Base-by-base conservation (phyloP, 2,888 invertebrate species). In the Metallyticus violacea region DNA sequence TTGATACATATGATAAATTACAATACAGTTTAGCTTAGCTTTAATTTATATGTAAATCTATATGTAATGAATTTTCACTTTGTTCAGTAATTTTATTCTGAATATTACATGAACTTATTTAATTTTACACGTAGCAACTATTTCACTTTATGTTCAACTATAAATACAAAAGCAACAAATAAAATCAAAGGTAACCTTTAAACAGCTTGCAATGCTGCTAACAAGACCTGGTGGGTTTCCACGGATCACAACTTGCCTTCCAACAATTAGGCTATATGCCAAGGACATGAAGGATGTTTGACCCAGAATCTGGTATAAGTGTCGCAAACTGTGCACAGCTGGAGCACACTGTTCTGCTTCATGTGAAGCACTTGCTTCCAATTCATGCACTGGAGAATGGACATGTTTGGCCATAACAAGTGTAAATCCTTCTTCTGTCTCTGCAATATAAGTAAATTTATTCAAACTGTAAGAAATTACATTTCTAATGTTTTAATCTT, bases 361-460 rank as follows among this genome's bases (percentile, higher is more conserved):
- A 25, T 93, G 90, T 86, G 93, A 90, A 78, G 89, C 89, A 77
- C 89, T 26, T 90, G 90, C 87, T 81, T 89, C 88, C 77, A 88
- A 26, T 25, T 87, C 87, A 5, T 80, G 80, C 22, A 85, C 81
- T 28, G 87, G 81, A 22, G 78, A 80, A 77, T 86, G 79, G 6
- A 79, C 86, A 26, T 82, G 62, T 62, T 79, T 62, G 26, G 87
- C 81, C 27, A 83, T 85, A 3, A 91, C 90, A 82, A 91, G 89
- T 27, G 91, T 90, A 87, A 91, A 91, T 25, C 91, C 91, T 88
- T 91, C 91, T 87, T 91, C 91, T 25, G 90, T 90, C 89, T 91
- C 90, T 89, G 87, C 2, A 85, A 81, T n/a, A 28, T 26, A 40
- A 9, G 28, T 29, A 82, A 29, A 1, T 9, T 9, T 9, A 40